These are phyloP conservation scores for Tenrec ecaudatus DNA, from an alignment of 2,113 vertebrate species.

Conservation along the genomic window DNA sequence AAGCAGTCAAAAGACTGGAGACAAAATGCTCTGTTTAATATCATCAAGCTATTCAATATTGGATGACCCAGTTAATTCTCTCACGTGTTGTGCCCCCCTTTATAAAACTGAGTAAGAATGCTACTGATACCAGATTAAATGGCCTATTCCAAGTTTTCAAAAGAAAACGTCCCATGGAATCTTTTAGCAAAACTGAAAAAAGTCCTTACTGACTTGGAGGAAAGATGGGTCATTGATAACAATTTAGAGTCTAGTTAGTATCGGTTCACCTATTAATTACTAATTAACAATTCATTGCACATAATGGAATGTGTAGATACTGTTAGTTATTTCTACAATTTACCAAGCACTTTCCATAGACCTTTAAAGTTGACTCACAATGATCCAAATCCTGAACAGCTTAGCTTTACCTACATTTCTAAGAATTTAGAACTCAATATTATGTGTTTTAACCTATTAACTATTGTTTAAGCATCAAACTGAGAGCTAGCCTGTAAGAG, in stretches of 20 bases:
- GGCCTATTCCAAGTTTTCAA: not conserved
- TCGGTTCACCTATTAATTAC: not conserved
- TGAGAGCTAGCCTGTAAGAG: constrained; percentile 13
- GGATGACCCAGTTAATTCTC: not conserved
- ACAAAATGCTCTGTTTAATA: not conserved
- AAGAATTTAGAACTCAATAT: constrained; percentile 2
- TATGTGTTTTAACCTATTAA: not conserved
- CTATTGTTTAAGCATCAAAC: not conserved
- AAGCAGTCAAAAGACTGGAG: constrained; percentile 17
- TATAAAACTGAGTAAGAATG: not conserved
- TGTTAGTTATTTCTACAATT: not conserved
- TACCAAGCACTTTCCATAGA: constrained; percentile 34
- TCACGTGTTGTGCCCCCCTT: constrained; percentile 1
- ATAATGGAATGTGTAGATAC: not conserved
- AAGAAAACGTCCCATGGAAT: not conserved
- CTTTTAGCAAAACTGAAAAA: constrained; percentile 33
- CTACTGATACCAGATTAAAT: not conserved
- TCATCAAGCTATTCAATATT: not conserved
- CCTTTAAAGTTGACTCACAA: constrained; percentile 40
- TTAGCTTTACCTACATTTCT: not conserved
- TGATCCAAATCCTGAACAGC: not conserved
- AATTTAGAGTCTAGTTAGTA: not conserved
- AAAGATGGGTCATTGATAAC: not conserved
- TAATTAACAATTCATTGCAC: not conserved
- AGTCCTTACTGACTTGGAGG: not conserved